These are phyloP conservation scores for Cnemophilus loriae DNA, from an alignment of 2,113 vertebrate species.

Conservation along the genomic window DNA sequence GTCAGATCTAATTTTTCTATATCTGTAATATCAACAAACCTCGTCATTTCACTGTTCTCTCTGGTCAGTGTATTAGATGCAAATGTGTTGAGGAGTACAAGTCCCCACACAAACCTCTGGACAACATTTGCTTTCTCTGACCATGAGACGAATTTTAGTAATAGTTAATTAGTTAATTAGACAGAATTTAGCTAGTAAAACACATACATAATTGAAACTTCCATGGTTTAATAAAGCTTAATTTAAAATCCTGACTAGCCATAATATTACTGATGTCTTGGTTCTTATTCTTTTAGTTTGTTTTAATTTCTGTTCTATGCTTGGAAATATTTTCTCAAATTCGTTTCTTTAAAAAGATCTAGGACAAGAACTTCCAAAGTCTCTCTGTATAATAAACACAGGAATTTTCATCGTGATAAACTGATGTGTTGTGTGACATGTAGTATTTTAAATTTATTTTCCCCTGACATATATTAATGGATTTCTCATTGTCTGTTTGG, in stretches of 20 bases:
- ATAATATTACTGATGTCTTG: not conserved
- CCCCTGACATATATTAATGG: not conserved
- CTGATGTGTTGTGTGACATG: not conserved
- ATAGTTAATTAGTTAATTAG: not conserved
- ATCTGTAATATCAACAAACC: not conserved
- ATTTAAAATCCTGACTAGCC: not conserved
- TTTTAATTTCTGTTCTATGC: not conserved
- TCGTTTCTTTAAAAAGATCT: not conserved
- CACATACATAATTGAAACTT: not conserved
- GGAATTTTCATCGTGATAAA: not conserved
- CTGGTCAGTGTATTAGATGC: not conserved
- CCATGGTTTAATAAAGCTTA: not conserved
- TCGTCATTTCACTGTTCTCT: not conserved
- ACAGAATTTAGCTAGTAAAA: not conserved
- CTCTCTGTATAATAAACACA: not conserved
- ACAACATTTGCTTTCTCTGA: not conserved
- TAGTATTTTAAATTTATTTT: not conserved
- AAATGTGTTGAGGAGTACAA: not conserved
- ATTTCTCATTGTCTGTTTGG: not conserved
- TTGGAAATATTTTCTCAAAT: not conserved
- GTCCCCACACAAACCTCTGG: not conserved
- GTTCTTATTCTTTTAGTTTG: not conserved
- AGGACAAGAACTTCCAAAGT: not conserved
- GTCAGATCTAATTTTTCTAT: not conserved
- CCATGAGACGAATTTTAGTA: not conserved